Evolutionary conservation across 64 coral and sea anemone species (phyloP).

Genomic region (Acropora tenuis): DNA sequence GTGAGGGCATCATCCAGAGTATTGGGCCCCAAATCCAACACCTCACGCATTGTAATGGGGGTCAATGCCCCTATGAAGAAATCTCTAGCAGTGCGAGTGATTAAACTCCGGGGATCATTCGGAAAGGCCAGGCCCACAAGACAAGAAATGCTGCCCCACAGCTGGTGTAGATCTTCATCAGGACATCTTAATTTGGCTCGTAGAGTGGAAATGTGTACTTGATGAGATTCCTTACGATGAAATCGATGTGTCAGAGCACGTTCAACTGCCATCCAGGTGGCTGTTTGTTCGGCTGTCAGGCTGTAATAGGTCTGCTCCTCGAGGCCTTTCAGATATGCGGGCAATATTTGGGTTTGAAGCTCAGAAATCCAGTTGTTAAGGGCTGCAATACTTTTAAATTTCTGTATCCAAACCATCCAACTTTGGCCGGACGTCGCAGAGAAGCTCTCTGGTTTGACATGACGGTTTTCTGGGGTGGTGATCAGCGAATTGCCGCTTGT

Average conservation of each 20-base stretch:
- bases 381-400: background rate
- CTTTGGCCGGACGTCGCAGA: no score
- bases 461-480: no score
- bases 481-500: no score
- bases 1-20: background rate
- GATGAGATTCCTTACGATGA: background rate
- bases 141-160: background rate
- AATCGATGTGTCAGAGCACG: background rate
- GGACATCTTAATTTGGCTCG: background rate
- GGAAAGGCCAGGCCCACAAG: background rate
- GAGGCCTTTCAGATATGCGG: background rate
- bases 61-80: background rate
- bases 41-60: background rate
- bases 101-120: background rate
- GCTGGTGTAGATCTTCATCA: background rate
- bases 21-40: background rate
- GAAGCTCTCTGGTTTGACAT: no score
- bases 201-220: background rate
- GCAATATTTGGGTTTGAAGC: background rate
- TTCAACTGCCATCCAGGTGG: background rate
- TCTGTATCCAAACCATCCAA: no score
- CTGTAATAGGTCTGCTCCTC: background rate
- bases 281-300: background rate
- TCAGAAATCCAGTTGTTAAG: background rate
- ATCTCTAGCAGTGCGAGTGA: background rate